Evolutionary conservation across 2,797 vertebrate species (phyloP), one percentile per base, ranked within the genome.

Genomic region (Amniataba percoides): DNA sequence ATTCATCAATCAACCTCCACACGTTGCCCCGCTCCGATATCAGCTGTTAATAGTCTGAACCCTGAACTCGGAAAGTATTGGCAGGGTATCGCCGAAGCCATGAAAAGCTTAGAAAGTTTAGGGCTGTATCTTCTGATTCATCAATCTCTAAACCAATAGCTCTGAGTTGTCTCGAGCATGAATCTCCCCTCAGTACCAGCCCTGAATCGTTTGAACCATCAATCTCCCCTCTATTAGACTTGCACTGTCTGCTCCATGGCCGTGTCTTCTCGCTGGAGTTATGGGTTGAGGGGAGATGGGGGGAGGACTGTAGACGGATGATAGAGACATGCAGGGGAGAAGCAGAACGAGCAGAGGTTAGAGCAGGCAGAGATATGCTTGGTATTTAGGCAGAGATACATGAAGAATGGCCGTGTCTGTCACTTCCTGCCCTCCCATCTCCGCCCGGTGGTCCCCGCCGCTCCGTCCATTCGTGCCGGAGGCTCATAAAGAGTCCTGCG

Each of bases 221-320:
- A 95, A 95, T 95, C 93, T 94, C 84, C 46, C 79, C 67, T 89
- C 92, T 92, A 92, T 91, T 91, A 93, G 87, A 91, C 83, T 81
- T 78, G 65, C 74, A 74, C 90, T 93, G 89, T 89, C 91, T 92
- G 87, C 91, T 90, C 88, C 92, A 88, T 81, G 92, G 92, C 82
- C 93, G 57, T 61, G 90, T 89, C 90, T 86, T 64, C 75, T 76
- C 59, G 11, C 69, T 80, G 83, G 89, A 94, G 89, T 94, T 94
- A 89, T 92, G 86, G 80, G 81, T 58, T 12, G 76, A 71, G 45
- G 77, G 80, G 59, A 76, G 79, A 63, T 45, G 68, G 65, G 61
- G 71, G 56, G 60, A 15, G 76, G 18, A 31, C 53, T 68, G 75
- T 61, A 74, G 82, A 68, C 23, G 15, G 82, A 78, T 86, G 84